Evolutionary conservation across 2,888 invertebrate species (phyloP), one percentile per base, ranked within the genome.

Genomic region (Meiosimyza platycephala): DNA sequence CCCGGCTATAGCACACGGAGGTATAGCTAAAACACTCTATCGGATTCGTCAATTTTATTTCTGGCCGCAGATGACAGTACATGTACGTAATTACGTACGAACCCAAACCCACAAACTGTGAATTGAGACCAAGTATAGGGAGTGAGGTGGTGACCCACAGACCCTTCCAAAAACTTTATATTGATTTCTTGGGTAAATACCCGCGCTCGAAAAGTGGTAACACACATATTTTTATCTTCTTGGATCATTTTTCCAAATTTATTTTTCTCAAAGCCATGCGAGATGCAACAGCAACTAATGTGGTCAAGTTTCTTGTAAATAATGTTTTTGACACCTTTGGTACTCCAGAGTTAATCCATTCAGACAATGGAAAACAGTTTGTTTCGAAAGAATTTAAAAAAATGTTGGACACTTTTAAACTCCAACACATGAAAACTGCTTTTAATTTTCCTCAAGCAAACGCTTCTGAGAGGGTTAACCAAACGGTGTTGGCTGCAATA

Each of bases 361-460:
- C 75, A 6, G 80, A 83, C 18, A 83, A 83, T 74, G 81, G 81
- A 0, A 63, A 67, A 7, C 81, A 81, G 66, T 81, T 79, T 69
- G 18, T 68, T 6, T 50, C 77, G 0, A 76, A 74, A 22, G 48
- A 67, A 16, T 80, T 78, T 62, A 22, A 78, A n/a, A 13, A 52
- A 1, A 51, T 79, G 11, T 16, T 78, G 1, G 15, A 59, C 12
- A 55, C 50, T 9, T 80, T 78, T 63, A 68, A 75, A n/a, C 69
- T 76, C 9, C 67, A 66, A n/a, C 66, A 79, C 6, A 16, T 67
- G 1, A 79, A 73, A 59, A 82, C 77, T 40, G 76, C 80, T 0
- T 64, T 74, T 4, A 83, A 85, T 69, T 80, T 81, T 15, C 82
- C 83, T 0, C 84, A 84, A 74, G 73, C 76, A 1, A 85, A 85